Evolutionary conservation across 2,797 vertebrate genomes (phyloP).

Genomic region (Liparis tanakae): DNA sequence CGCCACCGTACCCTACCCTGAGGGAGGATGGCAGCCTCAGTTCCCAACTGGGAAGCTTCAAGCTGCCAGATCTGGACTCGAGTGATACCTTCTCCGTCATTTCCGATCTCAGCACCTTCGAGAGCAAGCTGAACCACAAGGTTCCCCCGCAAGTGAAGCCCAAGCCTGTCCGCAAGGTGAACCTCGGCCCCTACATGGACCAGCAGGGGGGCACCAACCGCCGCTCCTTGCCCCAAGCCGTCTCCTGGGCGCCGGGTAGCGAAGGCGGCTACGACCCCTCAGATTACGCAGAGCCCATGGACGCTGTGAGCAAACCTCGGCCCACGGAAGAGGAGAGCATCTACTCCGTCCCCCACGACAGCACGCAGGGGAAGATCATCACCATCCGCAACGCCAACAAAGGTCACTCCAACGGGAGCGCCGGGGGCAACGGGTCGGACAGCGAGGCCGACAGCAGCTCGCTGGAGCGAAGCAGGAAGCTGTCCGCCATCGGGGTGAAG

Average conservation of each 20-base stretch:
- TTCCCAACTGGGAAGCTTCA: constrained; percentile 85
- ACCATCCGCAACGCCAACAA: constrained; percentile 97
- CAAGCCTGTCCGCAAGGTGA: constrained; percentile 90
- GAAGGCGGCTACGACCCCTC: constrained; percentile 94
- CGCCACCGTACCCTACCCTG: constrained; percentile 84
- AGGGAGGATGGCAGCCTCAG: constrained; percentile 86
- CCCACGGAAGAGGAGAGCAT: constrained; percentile 95
- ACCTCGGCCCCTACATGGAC: constrained; percentile 86
- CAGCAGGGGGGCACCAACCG: constrained; percentile 85
- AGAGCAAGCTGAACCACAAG: constrained; percentile 94
- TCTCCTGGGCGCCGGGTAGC: constrained; percentile 87
- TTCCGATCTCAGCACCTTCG: constrained; percentile 87
- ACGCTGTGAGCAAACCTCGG: constrained; percentile 92
- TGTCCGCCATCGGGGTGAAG: constrained; percentile 87
- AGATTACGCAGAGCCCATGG: constrained; percentile 96
- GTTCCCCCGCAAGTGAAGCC: constrained; percentile 92
- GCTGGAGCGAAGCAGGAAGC: constrained; percentile 89
- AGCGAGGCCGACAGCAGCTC: constrained; percentile 95
- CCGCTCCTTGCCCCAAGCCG: constrained; percentile 86
- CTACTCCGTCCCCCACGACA: constrained; percentile 97
- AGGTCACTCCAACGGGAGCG: constrained; percentile 89
- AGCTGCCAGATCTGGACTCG: constrained; percentile 89
- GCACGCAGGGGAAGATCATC: constrained; percentile 98
- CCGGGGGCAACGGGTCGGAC: constrained; percentile 93
- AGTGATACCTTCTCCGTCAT: constrained; percentile 88